Base-by-base conservation (phyloP, 2,113 vertebrate genomes). In the Triplophysa siluroides region DNA sequence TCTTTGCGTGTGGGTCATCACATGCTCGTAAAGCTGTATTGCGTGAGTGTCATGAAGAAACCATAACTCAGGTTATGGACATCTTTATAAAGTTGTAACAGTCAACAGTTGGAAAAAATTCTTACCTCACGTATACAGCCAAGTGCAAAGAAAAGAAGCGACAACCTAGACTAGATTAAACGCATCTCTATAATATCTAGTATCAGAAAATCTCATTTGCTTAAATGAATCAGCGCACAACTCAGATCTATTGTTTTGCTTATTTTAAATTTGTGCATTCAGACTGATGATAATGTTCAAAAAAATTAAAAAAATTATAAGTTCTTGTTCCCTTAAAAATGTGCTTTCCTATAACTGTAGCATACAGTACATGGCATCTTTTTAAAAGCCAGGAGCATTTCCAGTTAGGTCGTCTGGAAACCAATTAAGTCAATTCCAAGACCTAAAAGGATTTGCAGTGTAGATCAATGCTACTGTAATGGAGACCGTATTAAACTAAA, bases 401-500 rank as follows among this genome's bases (percentile, higher is more conserved):
- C 74, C 61, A 65, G 74, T 75, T 62, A 75, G 58, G 47, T 74
- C 43, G 54, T 76, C 73, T 76, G 24, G 43, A 76, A 76, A 76
- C 74, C 74, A 76, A 65, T 76, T 76, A 76, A 23, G 19, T 18
- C 74, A 33, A 76, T 64, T 65, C 24, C 74, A 76, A 76, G 72
- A 11, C 74, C n/a, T 76, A 76, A 76, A 76, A 65, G 60, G 74
- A 76, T 76, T 76, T 75, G 58, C 41, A 8, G 74, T 38, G 61
- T 65, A 63, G 74, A 76, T 65, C 74, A 76, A 76, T 65, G 61
- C 74, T 63, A 65, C 61, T 65, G 74, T 65, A 76, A 76, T 65
- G 74, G 61, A 76, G 63, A 76, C 61, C 19, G 50, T 75, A 62
- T 62, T 75, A 75, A 47, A 75, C 61, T 75, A 75, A 41, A 65